These are phyloP conservation scores for Ancistrus triradiatus DNA, from an alignment of 2,113 vertebrate genomes.

Conservation along the genomic window DNA sequence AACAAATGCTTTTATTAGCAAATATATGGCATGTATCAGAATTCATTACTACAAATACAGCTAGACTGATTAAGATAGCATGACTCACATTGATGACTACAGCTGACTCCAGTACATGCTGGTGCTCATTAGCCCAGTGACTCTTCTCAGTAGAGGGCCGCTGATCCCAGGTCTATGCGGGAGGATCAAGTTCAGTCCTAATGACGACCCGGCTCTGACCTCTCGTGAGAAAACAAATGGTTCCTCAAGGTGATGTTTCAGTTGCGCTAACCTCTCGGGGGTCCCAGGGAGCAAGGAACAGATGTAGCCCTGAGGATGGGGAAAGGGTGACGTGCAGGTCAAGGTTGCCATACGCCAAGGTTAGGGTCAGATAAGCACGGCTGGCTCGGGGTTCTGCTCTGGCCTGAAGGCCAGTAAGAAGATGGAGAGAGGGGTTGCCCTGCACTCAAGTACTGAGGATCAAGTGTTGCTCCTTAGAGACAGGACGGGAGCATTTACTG, in stretches of 20 bases:
- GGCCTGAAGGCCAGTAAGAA: conserved; percentile 64
- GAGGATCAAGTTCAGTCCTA: conserved; percentile 78
- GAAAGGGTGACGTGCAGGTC: conserved; percentile 72
- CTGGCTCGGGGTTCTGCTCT: conserved; percentile 65
- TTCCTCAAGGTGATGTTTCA: conserved; percentile 80
- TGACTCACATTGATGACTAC: conserved; percentile 22
- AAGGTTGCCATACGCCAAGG: conserved; percentile 82
- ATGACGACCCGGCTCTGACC: conserved; percentile 72
- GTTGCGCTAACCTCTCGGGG: conserved; percentile 76
- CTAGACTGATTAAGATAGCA: background rate
- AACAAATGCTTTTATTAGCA: background rate
- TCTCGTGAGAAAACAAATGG: conserved; percentile 77
- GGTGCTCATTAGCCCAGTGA: conserved; percentile 60
- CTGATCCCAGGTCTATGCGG: conserved; percentile 64
- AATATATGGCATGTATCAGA: conserved; percentile 2
- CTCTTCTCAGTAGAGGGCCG: conserved; percentile 51
- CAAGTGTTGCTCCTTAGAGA: conserved; percentile 68
- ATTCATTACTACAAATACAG: background rate
- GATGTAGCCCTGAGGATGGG: conserved; percentile 73
- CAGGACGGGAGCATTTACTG: conserved; percentile 45
- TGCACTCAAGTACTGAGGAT: conserved; percentile 60
- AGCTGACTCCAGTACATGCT: conserved; percentile 33
- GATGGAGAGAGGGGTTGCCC: conserved; percentile 41
- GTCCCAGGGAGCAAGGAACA: conserved; percentile 71
- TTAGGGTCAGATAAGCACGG: conserved; percentile 78